phyloP scores from a whole-genome alignment of 2,113 vertebrate species.

The Pipra filicauda region DNA sequence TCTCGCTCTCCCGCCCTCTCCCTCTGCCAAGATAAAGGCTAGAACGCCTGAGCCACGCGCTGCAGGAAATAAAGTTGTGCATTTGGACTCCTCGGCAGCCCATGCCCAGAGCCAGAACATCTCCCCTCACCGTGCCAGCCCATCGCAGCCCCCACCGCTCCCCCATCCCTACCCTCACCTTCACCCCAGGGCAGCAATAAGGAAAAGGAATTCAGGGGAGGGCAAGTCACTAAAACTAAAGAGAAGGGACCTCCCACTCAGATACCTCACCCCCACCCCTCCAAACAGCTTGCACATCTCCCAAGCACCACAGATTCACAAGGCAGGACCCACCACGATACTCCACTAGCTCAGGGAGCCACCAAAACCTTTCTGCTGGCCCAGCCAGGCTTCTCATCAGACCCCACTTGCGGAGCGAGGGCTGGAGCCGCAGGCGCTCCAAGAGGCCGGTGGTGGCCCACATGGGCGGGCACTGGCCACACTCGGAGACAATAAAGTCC shows the following conservation, averaged over 20 bases:
- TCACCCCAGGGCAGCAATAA: slow-evolving; percentile 26
- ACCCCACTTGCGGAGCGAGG: neutral
- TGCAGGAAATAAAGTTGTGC: slow-evolving; percentile 28
- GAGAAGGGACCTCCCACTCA: slow-evolving; percentile 57
- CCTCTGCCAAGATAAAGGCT: slow-evolving; percentile 30
- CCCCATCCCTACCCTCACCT: slow-evolving; percentile 30
- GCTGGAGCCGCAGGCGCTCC: fast-evolving
- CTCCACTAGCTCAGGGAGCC: neutral
- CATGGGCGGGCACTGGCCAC: neutral
- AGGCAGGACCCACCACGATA: neutral
- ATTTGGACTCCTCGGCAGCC: neutral
- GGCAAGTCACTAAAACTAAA: slow-evolving; percentile 21
- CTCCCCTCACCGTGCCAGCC: neutral
- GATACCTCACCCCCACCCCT: slow-evolving; percentile 10
- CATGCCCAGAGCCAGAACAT: neutral
- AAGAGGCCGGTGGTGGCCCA: neutral
- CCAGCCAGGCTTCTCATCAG: neutral
- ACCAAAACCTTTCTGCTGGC: neutral
- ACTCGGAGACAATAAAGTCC: slow-evolving; percentile 17
- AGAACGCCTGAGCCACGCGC: neutral
- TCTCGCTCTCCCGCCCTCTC: slow-evolving; percentile 37
- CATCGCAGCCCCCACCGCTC: neutral
- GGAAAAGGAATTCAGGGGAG: slow-evolving; percentile 29
- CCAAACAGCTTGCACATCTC: neutral
- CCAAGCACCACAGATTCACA: fast-evolving